Conservation (phyloP, 2,113 vertebrate species). For the Ovis canadensis region DNA sequence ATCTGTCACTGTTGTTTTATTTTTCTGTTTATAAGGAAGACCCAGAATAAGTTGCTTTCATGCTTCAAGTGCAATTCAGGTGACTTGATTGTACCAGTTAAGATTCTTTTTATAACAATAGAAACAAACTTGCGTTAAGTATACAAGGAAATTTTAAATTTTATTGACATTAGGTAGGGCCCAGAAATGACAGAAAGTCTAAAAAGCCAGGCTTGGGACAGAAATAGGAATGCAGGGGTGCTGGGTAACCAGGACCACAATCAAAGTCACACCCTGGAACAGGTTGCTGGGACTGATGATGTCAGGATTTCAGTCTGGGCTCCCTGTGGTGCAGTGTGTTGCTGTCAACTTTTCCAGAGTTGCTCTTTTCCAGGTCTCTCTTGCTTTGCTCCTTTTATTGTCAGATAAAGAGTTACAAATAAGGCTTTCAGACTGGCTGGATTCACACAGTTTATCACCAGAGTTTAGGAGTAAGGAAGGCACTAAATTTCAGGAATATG, state of each 20-base stretch:
- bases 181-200: not conserved
- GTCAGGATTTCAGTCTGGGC: not conserved
- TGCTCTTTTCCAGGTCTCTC: not conserved
- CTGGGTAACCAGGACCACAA: accelerated
- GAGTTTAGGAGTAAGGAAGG: not conserved
- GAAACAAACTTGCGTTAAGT: not conserved
- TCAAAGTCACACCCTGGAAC: not conserved
- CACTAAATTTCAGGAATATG: not conserved
- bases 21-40: conserved; percentile 12
- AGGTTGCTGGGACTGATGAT: too few species aligned
- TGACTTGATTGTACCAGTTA: not conserved
- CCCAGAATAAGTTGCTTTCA: not conserved
- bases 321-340: not conserved
- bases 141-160: not conserved
- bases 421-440: not conserved
- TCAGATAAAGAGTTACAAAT: not conserved
- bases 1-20: not conserved
- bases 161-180: not conserved
- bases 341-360: not conserved
- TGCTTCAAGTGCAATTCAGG: not conserved
- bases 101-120: not conserved
- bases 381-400: not conserved
- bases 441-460: not conserved
- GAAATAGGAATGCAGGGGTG: not conserved
- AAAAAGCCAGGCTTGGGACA: not conserved